Evolutionary conservation across 2,113 vertebrate species (phyloP).

Genomic region (Rynchops niger): DNA sequence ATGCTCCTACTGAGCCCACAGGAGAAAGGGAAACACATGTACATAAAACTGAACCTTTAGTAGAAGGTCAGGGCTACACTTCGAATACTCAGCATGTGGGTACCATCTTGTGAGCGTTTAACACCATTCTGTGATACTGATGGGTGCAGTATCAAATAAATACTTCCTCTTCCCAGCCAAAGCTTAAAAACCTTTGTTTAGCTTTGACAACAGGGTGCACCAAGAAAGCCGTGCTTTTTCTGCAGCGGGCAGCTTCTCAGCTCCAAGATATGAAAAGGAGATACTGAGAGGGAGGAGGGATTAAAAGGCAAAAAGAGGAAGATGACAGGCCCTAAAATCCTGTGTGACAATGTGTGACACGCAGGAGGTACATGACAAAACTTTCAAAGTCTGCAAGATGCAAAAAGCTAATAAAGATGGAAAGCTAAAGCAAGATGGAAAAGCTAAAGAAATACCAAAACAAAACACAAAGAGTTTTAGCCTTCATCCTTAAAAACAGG

Average conservation of each 20-base stretch:
- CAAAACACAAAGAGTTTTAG: background rate
- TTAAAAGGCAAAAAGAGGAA: background rate
- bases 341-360: background rate
- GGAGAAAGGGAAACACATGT: background rate
- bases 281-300: fast-evolving
- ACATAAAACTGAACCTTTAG: background rate
- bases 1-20: background rate
- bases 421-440: background rate
- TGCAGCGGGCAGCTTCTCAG: background rate
- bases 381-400: background rate
- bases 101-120: background rate
- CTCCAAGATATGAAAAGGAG: background rate
- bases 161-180: background rate
- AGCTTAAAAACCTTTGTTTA: background rate
- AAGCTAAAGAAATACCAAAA: background rate
- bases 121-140: background rate
- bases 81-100: background rate
- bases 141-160: background rate
- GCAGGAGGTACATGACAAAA: background rate
- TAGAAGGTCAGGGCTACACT: background rate
- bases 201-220: background rate
- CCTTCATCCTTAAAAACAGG: background rate
- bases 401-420: too few relatives aligned
- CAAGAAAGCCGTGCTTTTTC: background rate
- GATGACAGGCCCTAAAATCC: background rate